phyloP scores from a whole-genome alignment of 92 coral and sea anemone genomes.

The Metridium senile region DNA sequence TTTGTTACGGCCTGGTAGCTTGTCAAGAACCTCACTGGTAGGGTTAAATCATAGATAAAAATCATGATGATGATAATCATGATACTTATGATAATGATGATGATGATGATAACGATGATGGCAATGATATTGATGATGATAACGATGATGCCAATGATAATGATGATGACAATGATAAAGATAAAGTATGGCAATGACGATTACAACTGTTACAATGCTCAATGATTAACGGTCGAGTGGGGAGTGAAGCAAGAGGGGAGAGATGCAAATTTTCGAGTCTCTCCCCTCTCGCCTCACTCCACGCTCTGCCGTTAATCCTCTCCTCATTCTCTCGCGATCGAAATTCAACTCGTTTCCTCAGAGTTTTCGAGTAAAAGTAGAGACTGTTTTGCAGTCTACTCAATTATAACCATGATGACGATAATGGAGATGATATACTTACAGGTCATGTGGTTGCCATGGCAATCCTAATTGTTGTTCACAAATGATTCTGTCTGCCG shows the following conservation, averaged over 20 bases:
- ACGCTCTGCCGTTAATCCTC: too few relatives aligned
- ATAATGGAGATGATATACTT: slow-evolving; percentile 24
- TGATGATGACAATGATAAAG: not conserved
- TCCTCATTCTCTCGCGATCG: too few relatives aligned
- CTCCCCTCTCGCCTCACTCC: too few relatives aligned
- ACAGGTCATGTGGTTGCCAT: slow-evolving; percentile 89
- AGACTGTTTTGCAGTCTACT: not conserved
- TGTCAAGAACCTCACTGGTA: slow-evolving; percentile 66
- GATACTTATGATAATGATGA: not conserved
- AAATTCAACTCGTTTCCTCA: too few relatives aligned
- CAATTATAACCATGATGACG: not conserved
- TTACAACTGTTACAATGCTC: too few relatives aligned
- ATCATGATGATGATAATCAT: not conserved
- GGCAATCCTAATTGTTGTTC: slow-evolving; percentile 93
- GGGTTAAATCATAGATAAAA: too few relatives aligned
- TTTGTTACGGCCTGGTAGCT: slow-evolving; percentile 34
- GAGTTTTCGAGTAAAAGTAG: too few relatives aligned
- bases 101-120: not conserved
- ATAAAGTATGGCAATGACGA: not conserved
- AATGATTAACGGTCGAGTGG: too few relatives aligned
- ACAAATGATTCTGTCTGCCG: slow-evolving; percentile 93
- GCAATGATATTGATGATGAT: not conserved
- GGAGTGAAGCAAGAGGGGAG: too few relatives aligned
- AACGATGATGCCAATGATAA: not conserved
- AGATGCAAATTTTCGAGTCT: too few relatives aligned